Evolutionary conservation across 1,140 invertebrate genomes (phyloP).

Genomic region (Drosophila nigrodunni): DNA sequence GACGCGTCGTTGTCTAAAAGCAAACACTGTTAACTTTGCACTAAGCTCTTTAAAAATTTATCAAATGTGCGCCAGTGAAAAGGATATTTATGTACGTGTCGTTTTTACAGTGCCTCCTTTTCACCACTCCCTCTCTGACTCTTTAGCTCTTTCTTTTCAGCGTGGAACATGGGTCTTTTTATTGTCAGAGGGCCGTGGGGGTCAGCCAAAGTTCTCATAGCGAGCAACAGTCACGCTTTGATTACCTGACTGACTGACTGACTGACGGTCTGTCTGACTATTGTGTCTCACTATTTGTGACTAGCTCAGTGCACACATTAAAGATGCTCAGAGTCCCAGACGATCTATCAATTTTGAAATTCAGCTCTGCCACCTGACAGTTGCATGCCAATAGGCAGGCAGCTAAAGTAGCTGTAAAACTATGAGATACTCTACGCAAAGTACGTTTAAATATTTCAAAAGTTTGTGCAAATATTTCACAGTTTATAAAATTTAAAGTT

Average conservation of each 20-base stretch:
- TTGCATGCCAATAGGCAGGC: not conserved
- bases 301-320: conserved; percentile 25
- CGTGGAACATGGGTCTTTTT: conserved; percentile 9
- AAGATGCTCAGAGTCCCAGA: conserved; percentile 25
- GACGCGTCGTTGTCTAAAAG: conserved; percentile 47
- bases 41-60: conserved; percentile 58
- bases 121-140: not conserved
- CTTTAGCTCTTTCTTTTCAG: not conserved
- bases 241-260: conserved; percentile 42
- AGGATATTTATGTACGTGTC: conserved; percentile 33
- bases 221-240: conserved; percentile 60
- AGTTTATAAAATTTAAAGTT: too few species aligned
- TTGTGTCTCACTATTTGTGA: conserved; percentile 12
- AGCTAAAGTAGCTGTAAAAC: not conserved
- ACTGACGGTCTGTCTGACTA: conserved; percentile 4
- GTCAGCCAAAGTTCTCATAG: conserved; percentile 36
- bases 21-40: conserved; percentile 15
- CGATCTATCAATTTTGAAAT: conserved; percentile 47
- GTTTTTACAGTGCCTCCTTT: not conserved
- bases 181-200: conserved; percentile 45
- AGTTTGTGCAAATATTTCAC: not conserved
- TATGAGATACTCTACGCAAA: conserved; percentile 5
- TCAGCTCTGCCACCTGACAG: conserved; percentile 39
- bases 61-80: conserved; percentile 38
- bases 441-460: not conserved